Evolutionary conservation across 2,113 vertebrate species (phyloP), one percentile per base, ranked within the genome.

Genomic region (Rhea pennata): DNA sequence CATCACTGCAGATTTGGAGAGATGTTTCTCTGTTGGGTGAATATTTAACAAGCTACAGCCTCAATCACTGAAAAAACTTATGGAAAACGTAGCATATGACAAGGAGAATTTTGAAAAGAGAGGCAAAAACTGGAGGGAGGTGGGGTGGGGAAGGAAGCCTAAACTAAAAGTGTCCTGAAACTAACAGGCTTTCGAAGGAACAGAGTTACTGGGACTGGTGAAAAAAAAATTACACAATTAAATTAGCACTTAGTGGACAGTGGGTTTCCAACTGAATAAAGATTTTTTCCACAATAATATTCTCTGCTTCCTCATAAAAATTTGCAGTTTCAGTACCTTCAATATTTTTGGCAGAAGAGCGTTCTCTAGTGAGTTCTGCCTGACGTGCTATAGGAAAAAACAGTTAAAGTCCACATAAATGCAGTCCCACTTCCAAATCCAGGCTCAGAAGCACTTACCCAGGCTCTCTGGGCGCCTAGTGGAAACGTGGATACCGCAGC

Each of bases 391-490:
- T 40, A 36, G 51, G 61, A 84, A 80, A 58, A 48, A 58, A 13
- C 23, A 58, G 42, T 61, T 76, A 67, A 66, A 67, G 64, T 42
- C 58, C 56, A n/a, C 1, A 0, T 26, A 66, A 71, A 31, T 15
- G 27, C 15, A 78, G 27, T n/a, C 31, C 13, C 39, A 65, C 14
- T 66, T 61, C 72, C 67, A n/a, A 40, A 12, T 23, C 15, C 14
- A 33, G 39, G 22, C 12, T 44, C 20, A 13, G 17, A 33, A 70
- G 10, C 72, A 58, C 95, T 90, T 95, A 98, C 98, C 95, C 86
- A 98, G 86, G 56, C 77, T 88, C 62, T 98, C 98, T 56, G 98
- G 98, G 88, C 88, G 95, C 93, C 98, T 97, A 22, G 96, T 98
- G 44, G 98, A 99, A 70, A 98, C 95, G 66, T 69, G 88, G 83